Percentiles rank a stretch among this genome's conserved stretches.
phyloP scores from a whole-genome alignment of 2,888 invertebrate species.

The Thecocarcelia acutangulata region DNA sequence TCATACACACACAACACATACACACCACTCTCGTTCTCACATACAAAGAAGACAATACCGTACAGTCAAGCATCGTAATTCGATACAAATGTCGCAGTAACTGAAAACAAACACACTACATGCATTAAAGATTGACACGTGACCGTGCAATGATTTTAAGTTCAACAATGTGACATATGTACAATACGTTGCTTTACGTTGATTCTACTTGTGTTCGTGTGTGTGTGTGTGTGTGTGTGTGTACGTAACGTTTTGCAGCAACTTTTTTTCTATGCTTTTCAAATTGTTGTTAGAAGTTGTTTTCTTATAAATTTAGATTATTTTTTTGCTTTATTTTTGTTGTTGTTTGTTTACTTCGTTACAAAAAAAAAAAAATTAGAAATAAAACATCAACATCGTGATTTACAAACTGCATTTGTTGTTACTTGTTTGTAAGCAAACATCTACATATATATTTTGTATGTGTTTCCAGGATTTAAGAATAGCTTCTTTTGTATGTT shows the following conservation, averaged over 20 bases:
- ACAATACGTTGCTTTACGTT: conserved; percentile 16
- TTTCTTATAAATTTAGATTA: conserved; percentile 32
- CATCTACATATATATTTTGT: neutral
- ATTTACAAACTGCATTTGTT: conserved; percentile 38
- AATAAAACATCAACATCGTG: conserved; percentile 5
- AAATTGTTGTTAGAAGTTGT: conserved; percentile 16
- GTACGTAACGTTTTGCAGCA: neutral
- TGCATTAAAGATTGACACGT: conserved; percentile 79
- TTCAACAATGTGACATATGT: conserved; percentile 77
- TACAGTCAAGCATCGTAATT: neutral
- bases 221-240: neutral
- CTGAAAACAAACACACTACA: conserved; percentile 39
- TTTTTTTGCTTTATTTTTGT: conserved; percentile 9
- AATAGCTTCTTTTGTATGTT: conserved; percentile 9
- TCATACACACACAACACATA: neutral
- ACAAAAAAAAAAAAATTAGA: neutral
- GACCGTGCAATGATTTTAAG: conserved; percentile 80
- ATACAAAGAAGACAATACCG: neutral
- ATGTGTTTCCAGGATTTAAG: neutral
- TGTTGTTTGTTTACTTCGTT: conserved; percentile 41
- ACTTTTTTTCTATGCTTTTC: conserved; percentile 13
- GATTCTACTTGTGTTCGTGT: conserved; percentile 11
- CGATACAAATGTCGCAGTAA: conserved; percentile 31
- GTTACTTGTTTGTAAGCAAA: conserved; percentile 23
- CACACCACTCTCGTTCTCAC: neutral